Base-by-base conservation (phyloP, 2,113 vertebrate genomes). In the Lagopus leucura region DNA sequence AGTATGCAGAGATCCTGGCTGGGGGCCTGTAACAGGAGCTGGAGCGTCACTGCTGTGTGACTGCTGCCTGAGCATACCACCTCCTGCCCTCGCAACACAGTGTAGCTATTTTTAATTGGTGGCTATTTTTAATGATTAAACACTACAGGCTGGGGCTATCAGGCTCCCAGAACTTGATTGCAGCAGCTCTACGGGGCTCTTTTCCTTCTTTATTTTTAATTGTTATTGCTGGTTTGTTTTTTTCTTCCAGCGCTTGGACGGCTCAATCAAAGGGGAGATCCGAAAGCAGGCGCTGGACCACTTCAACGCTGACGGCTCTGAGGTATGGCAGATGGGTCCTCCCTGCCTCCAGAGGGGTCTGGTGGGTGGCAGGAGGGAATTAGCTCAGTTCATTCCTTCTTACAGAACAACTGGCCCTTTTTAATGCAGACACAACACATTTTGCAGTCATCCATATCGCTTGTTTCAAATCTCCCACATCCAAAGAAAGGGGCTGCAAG, bases 251-350 rank as follows among this genome's bases (percentile, higher is more conserved):
- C 98, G 99, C 74, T 94, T 99, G 97, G 99, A 99, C 85, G 99
- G 99, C 74, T 99, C 99, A 11, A 99, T 99, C 97, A 99, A 99
- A 96, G 99, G 99, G 96, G 99, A 99, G 97, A 98, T 99, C 94
- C 98, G 99, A 87, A 99, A 99, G 94, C 99, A 99, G 97, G 99
- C 99, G 2, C 97, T 99, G 80, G 99, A 99, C 97, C 99, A 99
- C 98, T 99, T 99, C 97, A 99, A 99, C 73, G 99, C 99, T 2
- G 99, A 99, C 91, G 99, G 99, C 91, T 99, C 99, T n/a, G 99
- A 99, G 99, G 99, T 99, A 98, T 69, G 82, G 0, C 18, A 8
- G 58, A 38, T 8, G 88, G 63, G 77, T 19, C 73, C 52, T 34
- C 34, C 34, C 70, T 67, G 82, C 65, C 30, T 9, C 50, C 7